These are phyloP conservation scores for Aethina tumida DNA, from an alignment of 1,140 invertebrate species.

Conservation along the genomic window DNA sequence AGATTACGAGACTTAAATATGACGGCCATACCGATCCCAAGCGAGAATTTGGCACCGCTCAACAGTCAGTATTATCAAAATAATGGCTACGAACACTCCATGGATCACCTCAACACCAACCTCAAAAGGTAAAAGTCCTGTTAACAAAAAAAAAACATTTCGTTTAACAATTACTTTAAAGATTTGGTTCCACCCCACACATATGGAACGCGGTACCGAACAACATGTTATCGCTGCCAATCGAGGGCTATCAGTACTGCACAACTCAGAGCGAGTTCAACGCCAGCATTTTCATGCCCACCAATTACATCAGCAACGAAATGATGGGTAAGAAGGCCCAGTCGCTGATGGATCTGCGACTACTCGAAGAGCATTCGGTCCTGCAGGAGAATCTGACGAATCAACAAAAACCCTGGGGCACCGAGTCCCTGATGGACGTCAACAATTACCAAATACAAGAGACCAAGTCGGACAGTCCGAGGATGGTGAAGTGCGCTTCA, in stretches of 20 bases:
- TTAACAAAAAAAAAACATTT: conserved; percentile 4
- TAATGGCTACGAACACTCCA: conserved; percentile 29
- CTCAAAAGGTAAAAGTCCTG: conserved; percentile 24
- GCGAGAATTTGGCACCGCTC: conserved; percentile 18
- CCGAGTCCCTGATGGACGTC: conserved; percentile 18
- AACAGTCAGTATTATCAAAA: conserved; percentile 31
- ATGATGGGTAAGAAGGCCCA: conserved; percentile 42
- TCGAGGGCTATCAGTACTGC: conserved; percentile 28
- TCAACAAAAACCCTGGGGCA: conserved; percentile 22
- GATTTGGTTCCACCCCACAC: conserved; percentile 25
- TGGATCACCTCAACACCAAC: conserved; percentile 26
- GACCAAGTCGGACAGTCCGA: conserved; percentile 10
- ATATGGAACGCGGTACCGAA: conserved; percentile 27
- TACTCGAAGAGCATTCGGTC: conserved; percentile 28
- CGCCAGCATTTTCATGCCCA: conserved; percentile 46
- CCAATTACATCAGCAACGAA: conserved; percentile 20
- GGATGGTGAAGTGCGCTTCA: conserved; percentile 28
- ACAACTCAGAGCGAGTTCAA: conserved; percentile 48
- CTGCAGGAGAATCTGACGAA: conserved; percentile 11
- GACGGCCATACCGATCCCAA: conserved; percentile 28
- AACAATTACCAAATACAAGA: conserved; percentile 18
- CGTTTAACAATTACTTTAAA: conserved; percentile 16
- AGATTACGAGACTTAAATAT: conserved; percentile 36
- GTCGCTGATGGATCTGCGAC: conserved; percentile 45
- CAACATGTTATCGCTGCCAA: conserved; percentile 23